phyloP scores from a whole-genome alignment of 2,113 vertebrate genomes.

The Mus spicilegus region DNA sequence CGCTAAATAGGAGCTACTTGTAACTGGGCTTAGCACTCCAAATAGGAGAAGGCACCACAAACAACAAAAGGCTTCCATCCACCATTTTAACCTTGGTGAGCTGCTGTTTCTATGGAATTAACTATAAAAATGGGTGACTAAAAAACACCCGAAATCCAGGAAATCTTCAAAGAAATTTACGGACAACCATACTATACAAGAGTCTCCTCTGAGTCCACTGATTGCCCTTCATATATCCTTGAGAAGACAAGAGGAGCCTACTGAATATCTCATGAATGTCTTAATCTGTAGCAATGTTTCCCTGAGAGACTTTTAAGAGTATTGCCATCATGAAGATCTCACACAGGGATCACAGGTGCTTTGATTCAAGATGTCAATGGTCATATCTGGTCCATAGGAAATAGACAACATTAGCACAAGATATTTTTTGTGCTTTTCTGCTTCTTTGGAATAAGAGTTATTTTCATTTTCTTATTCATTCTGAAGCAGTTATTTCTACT shows the following conservation, averaged over 20 bases:
- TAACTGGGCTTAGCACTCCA: not conserved
- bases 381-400: not conserved
- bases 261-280: not conserved
- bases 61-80: not conserved
- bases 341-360: not conserved
- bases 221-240: not conserved
- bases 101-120: no score
- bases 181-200: not conserved
- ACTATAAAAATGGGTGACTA: not conserved
- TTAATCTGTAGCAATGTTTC: not conserved
- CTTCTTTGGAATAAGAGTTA: not conserved
- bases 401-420: not conserved
- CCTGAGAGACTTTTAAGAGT: not conserved
- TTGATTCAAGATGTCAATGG: not conserved
- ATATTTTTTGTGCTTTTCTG: not conserved
- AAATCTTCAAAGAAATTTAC: not conserved
- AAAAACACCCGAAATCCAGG: not conserved
- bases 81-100: not conserved
- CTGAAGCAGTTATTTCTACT: not conserved
- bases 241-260: not conserved
- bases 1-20: not conserved
- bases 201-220: not conserved
- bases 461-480: constrained; percentile 42
- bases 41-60: not conserved
- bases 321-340: not conserved